Conservation (phyloP, 2,888 invertebrate species). For the Erebia palarica region DNA sequence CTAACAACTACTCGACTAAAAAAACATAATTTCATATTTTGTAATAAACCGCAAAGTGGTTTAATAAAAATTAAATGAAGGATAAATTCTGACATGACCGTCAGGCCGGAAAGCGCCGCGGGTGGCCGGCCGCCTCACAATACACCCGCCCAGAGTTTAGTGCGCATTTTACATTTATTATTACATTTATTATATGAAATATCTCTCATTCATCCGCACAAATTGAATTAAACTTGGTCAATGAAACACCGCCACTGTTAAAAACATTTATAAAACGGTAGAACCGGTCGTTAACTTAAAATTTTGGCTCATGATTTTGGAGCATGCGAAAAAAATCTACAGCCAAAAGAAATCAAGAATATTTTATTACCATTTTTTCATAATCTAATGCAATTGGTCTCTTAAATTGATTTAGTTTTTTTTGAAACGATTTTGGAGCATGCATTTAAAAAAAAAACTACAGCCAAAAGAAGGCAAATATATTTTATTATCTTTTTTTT, state of each 20-base stretch:
- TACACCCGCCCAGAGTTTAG: slow-evolving; percentile 17
- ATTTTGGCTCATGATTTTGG: no score
- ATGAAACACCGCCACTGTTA: background rate
- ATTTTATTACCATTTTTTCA: background rate
- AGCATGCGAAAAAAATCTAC: no score
- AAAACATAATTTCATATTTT: background rate
- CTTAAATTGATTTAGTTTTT: no score
- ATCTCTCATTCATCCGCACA: slow-evolving; percentile 32
- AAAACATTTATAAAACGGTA: no score
- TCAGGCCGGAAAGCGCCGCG: slow-evolving; percentile 29
- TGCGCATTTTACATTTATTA: slow-evolving; percentile 25
- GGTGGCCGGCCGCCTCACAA: slow-evolving; percentile 32
- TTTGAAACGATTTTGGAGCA: no score
- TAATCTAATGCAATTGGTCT: no score
- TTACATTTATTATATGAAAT: slow-evolving; percentile 24
- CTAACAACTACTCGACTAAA: no score
- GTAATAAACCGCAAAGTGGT: slow-evolving; percentile 6
- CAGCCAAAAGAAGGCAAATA: no score
- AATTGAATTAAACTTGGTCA: slow-evolving; percentile 30
- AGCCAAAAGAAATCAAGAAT: no score
- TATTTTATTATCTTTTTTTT: background rate
- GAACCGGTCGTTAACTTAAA: no score
- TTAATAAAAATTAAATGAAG: slow-evolving; percentile 30
- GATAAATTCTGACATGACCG: slow-evolving; percentile 29
- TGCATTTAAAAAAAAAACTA: no score